Evolutionary conservation across 2,113 vertebrate genomes (phyloP).

Genomic region (Hemiscyllium ocellatum): DNA sequence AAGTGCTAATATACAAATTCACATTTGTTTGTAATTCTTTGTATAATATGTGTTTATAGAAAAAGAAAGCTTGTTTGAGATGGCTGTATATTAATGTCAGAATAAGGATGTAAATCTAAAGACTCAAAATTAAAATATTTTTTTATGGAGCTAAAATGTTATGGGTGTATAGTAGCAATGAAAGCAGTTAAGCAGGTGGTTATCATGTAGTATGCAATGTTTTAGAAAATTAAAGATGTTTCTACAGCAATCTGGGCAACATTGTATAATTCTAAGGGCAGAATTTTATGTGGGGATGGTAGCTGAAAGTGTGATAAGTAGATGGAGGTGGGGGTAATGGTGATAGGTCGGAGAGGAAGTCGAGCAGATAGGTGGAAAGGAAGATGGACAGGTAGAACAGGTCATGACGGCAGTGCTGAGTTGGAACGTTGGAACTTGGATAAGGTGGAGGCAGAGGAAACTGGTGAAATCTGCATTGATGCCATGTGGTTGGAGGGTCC

Average conservation of each 20-base stretch:
- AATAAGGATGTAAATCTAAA: not conserved
- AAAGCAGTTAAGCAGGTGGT: not conserved
- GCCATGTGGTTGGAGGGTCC: no score
- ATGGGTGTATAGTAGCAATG: not conserved
- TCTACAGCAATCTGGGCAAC: not conserved
- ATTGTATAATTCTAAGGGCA: not conserved
- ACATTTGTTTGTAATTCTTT: not conserved
- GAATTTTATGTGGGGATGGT: not conserved
- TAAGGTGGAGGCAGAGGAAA: no score
- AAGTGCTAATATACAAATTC: not conserved
- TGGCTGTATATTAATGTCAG: not conserved
- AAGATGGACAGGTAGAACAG: no score
- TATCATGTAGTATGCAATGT: not conserved
- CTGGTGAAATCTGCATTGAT: no score
- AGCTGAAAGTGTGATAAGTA: no score
- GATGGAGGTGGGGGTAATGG: no score
- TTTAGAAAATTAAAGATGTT: not conserved
- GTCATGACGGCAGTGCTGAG: no score
- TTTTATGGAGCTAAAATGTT: not conserved
- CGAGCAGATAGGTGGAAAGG: no score
- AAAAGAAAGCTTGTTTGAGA: not conserved
- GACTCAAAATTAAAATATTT: not conserved
- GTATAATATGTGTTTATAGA: not conserved
- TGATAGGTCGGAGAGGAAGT: no score
- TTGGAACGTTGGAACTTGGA: no score